phyloP scores from a whole-genome alignment of 2,888 invertebrate species.

The Heteromyza rotundicornis region DNA sequence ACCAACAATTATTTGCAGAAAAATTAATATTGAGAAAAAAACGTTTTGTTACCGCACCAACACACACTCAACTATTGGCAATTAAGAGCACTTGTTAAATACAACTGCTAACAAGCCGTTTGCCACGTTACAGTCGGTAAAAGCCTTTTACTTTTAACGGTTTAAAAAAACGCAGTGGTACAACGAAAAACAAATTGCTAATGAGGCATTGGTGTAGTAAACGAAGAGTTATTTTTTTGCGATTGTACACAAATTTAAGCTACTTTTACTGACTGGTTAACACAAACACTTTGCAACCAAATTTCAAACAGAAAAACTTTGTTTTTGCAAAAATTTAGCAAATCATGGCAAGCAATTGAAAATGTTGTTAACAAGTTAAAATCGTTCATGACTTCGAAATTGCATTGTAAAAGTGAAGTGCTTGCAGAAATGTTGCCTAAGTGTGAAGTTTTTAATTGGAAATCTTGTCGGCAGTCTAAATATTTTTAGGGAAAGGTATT shows the following conservation, averaged over 20 bases:
- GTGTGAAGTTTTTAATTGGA: no score
- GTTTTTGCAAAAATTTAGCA: not conserved
- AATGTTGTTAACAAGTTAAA: not conserved
- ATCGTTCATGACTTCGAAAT: constrained; percentile 1
- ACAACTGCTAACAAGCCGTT: not conserved
- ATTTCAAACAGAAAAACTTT: no score
- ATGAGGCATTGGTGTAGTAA: not conserved
- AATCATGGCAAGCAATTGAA: not conserved
- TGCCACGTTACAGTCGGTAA: not conserved
- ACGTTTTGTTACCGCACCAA: not conserved
- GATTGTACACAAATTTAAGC: not conserved
- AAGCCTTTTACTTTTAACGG: constrained; percentile 6
- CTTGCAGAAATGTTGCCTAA: no score
- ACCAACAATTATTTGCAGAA: not conserved
- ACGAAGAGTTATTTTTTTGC: not conserved
- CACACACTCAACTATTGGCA: not conserved
- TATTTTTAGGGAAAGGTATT: no score
- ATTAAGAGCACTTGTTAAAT: not conserved
- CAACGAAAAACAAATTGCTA: no score
- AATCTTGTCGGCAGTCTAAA: no score
- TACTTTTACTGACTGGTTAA: not conserved
- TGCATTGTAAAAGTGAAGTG: no score
- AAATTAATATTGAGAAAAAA: not conserved
- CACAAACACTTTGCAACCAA: not conserved
- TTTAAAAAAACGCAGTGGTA: not conserved